Conservation (phyloP, 2,797 vertebrate genomes). For the Xerus rutilus region DNA sequence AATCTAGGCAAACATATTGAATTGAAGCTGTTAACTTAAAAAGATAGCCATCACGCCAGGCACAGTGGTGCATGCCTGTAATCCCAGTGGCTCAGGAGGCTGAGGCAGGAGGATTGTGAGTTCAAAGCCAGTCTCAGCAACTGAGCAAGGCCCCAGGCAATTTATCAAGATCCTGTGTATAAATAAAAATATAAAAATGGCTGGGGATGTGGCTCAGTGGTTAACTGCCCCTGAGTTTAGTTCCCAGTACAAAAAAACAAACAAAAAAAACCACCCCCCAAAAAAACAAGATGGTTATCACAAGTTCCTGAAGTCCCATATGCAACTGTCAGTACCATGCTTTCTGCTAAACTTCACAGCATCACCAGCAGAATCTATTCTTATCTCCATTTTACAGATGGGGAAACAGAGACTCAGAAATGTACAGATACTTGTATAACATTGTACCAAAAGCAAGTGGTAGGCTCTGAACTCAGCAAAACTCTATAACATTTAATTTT, state of each 20-base stretch:
- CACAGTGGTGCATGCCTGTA: too few relatives aligned
- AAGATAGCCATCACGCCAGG: background rate
- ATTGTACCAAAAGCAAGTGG: background rate
- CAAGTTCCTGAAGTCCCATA: background rate
- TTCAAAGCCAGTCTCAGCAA: too few relatives aligned
- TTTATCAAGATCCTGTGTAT: too few relatives aligned
- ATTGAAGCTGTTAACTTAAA: background rate
- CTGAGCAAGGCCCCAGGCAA: too few relatives aligned
- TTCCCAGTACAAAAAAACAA: too few relatives aligned
- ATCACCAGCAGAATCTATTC: background rate
- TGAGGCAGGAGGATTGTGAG: too few relatives aligned
- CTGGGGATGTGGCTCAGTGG: too few relatives aligned
- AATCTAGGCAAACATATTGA: background rate
- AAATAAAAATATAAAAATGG: too few relatives aligned
- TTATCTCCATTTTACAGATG: conserved; percentile 15
- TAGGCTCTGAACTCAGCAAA: background rate
- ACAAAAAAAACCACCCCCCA: too few relatives aligned
- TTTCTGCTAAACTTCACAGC: background rate
- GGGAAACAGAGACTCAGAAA: background rate
- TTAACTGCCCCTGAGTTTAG: too few relatives aligned
- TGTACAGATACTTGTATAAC: background rate
- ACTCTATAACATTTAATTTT: background rate
- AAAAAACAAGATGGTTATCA: background rate
- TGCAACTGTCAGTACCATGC: background rate
- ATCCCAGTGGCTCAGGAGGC: too few relatives aligned